phyloP scores from a whole-genome alignment of 1,140 invertebrate species.

The Drosophila bipectinata region DNA sequence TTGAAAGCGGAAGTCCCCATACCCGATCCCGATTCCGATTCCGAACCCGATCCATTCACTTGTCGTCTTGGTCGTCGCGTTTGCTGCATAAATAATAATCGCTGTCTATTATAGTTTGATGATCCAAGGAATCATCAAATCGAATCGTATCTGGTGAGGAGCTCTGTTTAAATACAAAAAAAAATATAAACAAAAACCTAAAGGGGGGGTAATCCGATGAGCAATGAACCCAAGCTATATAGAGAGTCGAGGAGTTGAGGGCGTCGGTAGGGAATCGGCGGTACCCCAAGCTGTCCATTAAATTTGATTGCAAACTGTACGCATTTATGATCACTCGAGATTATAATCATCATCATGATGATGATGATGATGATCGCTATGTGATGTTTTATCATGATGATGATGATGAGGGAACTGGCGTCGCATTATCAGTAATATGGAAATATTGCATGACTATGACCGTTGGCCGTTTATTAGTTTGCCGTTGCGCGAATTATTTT shows the following conservation, averaged over 20 bases:
- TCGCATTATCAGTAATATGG: conserved; percentile 61
- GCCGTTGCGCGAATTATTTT: conserved; percentile 69
- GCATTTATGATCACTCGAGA: conserved; percentile 53
- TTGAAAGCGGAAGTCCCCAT: background rate
- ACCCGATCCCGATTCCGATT: background rate
- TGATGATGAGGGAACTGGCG: conserved; percentile 33
- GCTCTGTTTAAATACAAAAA: background rate
- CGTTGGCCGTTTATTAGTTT: conserved; percentile 71
- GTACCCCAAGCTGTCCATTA: conserved; percentile 40
- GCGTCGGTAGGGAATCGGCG: background rate
- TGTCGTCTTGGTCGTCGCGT: conserved; percentile 37
- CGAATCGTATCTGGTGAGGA: background rate
- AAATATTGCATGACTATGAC: conserved; percentile 53
- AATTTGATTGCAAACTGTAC: conserved; percentile 79
- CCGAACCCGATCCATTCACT: conserved; percentile 8
- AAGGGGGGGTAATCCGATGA: conserved; percentile 12
- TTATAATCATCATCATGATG: conserved; percentile 12
- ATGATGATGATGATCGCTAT: conserved; percentile 28
- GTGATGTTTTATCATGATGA: conserved; percentile 3
- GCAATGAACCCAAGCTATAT: conserved; percentile 58
- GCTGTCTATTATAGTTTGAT: conserved; percentile 66
- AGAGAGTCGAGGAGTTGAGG: background rate
- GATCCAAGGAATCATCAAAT: conserved; percentile 48
- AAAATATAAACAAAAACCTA: conserved; percentile 8
- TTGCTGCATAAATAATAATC: conserved; percentile 72